These are phyloP conservation scores for Patiria pectinifera DNA, from an alignment of 53 echinoderm and acorn worm species.

Conservation along the genomic window DNA sequence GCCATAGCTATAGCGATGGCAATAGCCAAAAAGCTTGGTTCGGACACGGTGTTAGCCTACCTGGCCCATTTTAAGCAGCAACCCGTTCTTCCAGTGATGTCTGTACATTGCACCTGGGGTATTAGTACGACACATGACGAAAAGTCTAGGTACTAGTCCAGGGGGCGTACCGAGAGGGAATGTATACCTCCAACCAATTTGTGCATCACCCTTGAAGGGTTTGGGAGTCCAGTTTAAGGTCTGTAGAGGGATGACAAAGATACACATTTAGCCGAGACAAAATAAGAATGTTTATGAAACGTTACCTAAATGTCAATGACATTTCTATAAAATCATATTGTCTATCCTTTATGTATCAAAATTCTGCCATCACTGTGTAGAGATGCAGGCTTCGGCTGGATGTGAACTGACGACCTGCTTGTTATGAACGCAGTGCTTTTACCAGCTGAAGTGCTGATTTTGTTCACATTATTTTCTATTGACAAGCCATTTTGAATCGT, in stretches of 20 bases:
- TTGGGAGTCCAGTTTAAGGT: constrained; percentile 94
- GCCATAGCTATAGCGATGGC: no score
- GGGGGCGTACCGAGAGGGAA: constrained; percentile 75
- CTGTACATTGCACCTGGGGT: constrained; percentile 74
- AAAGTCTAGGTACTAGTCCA: constrained; percentile 74
- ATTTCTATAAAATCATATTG: no score
- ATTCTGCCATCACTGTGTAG: no score
- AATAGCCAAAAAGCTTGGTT: not conserved
- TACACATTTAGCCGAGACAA: not conserved
- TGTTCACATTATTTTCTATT: no score
- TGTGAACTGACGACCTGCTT: no score
- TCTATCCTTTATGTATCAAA: no score
- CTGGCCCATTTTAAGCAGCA: constrained; percentile 93
- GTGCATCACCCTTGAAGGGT: constrained; percentile 89
- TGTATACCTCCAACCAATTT: constrained; percentile 78
- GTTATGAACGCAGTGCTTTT: no score
- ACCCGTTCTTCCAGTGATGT: constrained; percentile 87
- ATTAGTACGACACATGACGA: constrained; percentile 76
- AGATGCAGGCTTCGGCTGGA: no score
- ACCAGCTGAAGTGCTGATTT: no score
- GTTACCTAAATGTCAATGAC: not conserved
- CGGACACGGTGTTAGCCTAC: constrained; percentile 24
- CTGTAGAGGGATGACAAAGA: constrained; percentile 41
- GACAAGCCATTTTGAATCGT: no score
- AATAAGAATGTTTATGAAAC: not conserved